Percentiles rank a stretch among this genome's conserved stretches.
These are phyloP conservation scores for Chrysina gloriosa DNA, from an alignment of 2,888 invertebrate species.

Conservation along the genomic window DNA sequence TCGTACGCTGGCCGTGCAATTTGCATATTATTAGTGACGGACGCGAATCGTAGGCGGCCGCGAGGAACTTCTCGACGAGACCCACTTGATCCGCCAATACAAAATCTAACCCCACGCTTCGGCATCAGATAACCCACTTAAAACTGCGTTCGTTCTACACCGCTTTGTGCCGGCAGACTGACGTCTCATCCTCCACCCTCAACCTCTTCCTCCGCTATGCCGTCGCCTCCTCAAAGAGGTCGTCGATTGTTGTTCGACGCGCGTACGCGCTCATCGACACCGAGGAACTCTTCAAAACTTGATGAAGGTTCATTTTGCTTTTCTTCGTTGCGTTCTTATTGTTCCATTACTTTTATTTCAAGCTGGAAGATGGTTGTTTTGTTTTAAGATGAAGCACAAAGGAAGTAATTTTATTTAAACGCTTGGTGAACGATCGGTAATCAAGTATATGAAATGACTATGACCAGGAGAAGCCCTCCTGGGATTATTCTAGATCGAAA, in stretches of 20 bases:
- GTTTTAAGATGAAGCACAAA: background rate
- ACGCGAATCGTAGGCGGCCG: constrained; percentile 30
- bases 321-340: constrained; percentile 19
- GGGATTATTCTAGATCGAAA: background rate
- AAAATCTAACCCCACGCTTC: constrained; percentile 39
- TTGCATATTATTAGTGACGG: constrained; percentile 41
- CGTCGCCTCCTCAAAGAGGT: constrained; percentile 11
- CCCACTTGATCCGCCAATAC: constrained; percentile 42
- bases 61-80: constrained; percentile 32
- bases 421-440: background rate
- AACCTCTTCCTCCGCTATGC: constrained; percentile 1
- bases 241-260: constrained; percentile 30
- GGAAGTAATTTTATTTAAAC: background rate
- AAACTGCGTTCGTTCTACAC: constrained; percentile 19
- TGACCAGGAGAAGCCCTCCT: too few species aligned
- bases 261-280: constrained; percentile 33
- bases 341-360: constrained; percentile 23
- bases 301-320: constrained; percentile 30
- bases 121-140: constrained; percentile 39
- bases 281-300: constrained; percentile 31
- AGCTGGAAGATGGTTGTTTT: background rate
- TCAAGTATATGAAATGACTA: too few species aligned
- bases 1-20: constrained; percentile 32
- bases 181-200: background rate
- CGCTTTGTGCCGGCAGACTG: constrained; percentile 19